Conservation (phyloP, 2,113 vertebrate genomes). For the Trachemys scripta region DNA sequence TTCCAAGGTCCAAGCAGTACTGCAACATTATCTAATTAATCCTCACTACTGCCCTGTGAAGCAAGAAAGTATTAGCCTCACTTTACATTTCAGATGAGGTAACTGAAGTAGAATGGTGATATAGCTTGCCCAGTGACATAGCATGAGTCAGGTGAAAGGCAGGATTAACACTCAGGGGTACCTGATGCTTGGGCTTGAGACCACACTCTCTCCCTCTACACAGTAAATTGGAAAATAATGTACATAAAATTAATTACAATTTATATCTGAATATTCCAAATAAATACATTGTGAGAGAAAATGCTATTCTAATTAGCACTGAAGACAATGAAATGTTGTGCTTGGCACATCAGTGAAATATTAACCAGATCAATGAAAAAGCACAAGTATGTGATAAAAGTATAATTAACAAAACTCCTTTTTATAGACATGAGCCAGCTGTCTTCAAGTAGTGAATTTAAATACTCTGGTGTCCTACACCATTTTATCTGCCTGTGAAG, state of each 20-base stretch:
- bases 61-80: slow-evolving; percentile 12
- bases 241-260: slow-evolving; percentile 19
- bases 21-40: slow-evolving; percentile 65
- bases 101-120: background rate
- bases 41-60: slow-evolving; percentile 39
- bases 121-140: slow-evolving; percentile 34
- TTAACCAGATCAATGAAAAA: slow-evolving; percentile 29
- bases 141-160: slow-evolving; percentile 55
- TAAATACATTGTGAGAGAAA: slow-evolving; percentile 31
- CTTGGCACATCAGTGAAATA: slow-evolving; percentile 14
- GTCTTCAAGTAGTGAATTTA: background rate
- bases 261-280: slow-evolving; percentile 8
- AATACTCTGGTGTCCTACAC: background rate
- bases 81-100: background rate
- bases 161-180: slow-evolving; percentile 47
- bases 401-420: background rate
- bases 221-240: background rate
- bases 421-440: rapidly evolving
- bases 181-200: slow-evolving; percentile 17
- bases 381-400: background rate
- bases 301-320: slow-evolving; percentile 4
- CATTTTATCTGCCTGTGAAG: background rate
- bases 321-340: background rate
- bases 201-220: background rate
- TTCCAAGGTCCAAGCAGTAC: slow-evolving; percentile 21